Base-by-base conservation (phyloP, 2,888 invertebrate species). In the Drosophila neotestacea region DNA sequence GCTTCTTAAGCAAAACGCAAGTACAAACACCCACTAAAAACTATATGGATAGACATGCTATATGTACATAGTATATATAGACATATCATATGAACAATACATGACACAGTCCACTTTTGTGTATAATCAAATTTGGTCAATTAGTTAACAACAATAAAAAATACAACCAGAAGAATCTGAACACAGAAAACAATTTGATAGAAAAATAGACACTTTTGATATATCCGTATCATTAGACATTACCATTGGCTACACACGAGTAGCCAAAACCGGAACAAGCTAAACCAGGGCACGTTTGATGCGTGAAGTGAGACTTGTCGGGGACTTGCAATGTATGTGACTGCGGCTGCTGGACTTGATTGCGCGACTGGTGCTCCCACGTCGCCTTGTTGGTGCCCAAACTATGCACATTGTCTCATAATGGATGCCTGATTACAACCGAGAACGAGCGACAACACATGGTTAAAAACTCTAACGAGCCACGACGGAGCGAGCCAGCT, bases 261-360 rank as follows among this genome's bases (percentile, higher is more conserved):
- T 70, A 70, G 76, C 76, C 80, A 75, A 65, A 66, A 77, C 76
- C 76, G 76, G 80, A 77, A 77, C 76, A 77, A 79, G 70, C 80
- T 79, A 75, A 77, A 79, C 76, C 80, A 77, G 76, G 76, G 65
- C 76, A 77, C 80, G 76, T 79, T 76, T 70, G 65, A 76, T 79
- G 76, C 76, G 80, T 79, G 75, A 76, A 70, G 80, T 76, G 76
- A 62, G 71, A 64, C 70, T 75, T 74, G 63, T 76, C 75, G 79
- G 75, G 76, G 61, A 75, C 76, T 75, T 79, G 76, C 76, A 79
- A 75, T 79, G 76, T 70, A 70, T 68, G 73, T 73, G 80, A 76
- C 76, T 79, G 80, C 47, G 76, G 80, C 76, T 77, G 80, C 80
- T 79, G 80, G 80, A 76, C 75, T 76, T 76, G 75, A 79, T 79